Evolutionary conservation across 2,888 invertebrate species (phyloP).

Genomic region (Thalpophila matura): DNA sequence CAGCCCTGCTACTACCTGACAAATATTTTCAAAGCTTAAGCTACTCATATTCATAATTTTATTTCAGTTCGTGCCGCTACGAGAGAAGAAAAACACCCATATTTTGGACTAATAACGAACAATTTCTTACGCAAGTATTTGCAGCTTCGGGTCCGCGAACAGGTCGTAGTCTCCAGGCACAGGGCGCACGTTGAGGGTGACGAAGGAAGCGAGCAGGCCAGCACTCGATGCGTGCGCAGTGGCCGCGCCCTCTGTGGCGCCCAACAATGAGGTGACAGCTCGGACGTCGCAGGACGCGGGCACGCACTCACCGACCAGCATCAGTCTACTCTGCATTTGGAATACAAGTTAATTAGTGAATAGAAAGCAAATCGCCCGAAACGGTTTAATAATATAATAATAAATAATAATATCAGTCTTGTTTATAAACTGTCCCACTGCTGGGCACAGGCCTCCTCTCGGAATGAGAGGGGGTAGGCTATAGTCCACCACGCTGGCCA

Average conservation of each 20-base stretch:
- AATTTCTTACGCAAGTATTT: slow-evolving; percentile 91
- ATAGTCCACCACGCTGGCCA: too few species aligned
- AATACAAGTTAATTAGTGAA: not conserved
- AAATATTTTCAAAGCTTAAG: too few species aligned
- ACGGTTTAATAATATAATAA: too few species aligned
- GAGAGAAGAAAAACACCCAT: too few species aligned
- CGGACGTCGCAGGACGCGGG: slow-evolving; percentile 92
- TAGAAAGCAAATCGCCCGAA: too few species aligned
- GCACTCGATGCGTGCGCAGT: slow-evolving; percentile 71
- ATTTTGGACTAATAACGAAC: not conserved
- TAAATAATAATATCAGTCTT: too few species aligned
- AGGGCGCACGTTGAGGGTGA: slow-evolving; percentile 91
- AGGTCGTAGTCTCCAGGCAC: slow-evolving; percentile 93
- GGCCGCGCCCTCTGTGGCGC: slow-evolving; percentile 78
- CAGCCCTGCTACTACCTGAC: too few species aligned
- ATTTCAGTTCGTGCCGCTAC: too few species aligned
- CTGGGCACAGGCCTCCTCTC: too few species aligned
- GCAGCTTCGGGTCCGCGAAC: slow-evolving; percentile 92
- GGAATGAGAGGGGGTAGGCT: too few species aligned
- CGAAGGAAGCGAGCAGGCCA: slow-evolving; percentile 84
- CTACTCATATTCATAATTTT: too few species aligned
- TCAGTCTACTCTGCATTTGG: slow-evolving; percentile 90
- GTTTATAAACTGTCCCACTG: too few species aligned
- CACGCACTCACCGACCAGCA: slow-evolving; percentile 94
- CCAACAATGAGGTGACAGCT: slow-evolving; percentile 87